A percentile compares a stretch with the other conserved stretches of the same genome.
phyloP scores from a whole-genome alignment of 2,797 vertebrate species.

The Urosaurus nigricauda region DNA sequence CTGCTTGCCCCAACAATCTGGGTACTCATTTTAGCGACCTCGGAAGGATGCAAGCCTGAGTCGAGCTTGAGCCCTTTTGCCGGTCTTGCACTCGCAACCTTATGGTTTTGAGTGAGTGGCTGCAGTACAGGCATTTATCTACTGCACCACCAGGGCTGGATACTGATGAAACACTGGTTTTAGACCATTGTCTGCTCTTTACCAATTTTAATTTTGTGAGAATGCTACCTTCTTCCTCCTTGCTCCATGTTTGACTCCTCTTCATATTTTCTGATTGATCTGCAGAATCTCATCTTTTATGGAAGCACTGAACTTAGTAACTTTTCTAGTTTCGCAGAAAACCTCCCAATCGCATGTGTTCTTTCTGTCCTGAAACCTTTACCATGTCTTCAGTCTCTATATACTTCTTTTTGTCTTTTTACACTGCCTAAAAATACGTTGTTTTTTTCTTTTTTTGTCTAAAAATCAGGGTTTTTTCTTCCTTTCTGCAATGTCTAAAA shows the following conservation, averaged over 20 bases:
- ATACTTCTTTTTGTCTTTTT: not conserved
- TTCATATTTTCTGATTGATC: not conserved
- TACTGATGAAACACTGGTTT: not conserved
- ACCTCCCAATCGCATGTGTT: not conserved
- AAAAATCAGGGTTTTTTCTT: too few relatives aligned
- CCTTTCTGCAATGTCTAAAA: not conserved
- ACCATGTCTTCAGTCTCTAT: too few relatives aligned
- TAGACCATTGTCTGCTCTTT: not conserved
- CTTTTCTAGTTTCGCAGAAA: not conserved
- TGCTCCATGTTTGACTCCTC: not conserved
- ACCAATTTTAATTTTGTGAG: not conserved
- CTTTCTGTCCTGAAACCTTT: not conserved
- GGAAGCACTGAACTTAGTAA: not conserved
- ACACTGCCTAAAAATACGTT: too few relatives aligned
- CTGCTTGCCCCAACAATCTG: too few relatives aligned
- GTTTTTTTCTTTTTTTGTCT: not conserved
- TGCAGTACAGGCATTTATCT: too few relatives aligned
- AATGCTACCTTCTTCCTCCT: not conserved
- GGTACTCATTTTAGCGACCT: too few relatives aligned
- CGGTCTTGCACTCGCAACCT: too few relatives aligned
- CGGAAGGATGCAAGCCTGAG: too few relatives aligned
- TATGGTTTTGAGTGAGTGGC: too few relatives aligned
- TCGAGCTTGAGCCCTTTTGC: too few relatives aligned
- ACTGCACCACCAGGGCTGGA: too few relatives aligned
- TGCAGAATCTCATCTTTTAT: not conserved